Base-by-base conservation (phyloP, 2,888 invertebrate genomes). In the Imbricaverruca yamaguchii region DNA sequence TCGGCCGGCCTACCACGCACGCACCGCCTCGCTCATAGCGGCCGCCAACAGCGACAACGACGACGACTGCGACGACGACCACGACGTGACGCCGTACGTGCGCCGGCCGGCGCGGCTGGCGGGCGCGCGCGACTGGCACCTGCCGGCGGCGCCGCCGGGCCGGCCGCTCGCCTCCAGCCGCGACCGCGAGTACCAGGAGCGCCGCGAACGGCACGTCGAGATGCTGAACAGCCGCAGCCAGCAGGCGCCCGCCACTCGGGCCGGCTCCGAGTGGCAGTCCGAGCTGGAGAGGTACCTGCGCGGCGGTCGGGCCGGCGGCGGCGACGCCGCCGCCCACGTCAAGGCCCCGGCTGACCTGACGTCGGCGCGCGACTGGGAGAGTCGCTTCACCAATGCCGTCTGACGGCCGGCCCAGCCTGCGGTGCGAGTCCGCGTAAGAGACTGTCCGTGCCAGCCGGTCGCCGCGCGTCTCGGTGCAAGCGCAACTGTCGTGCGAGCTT, bases 51-150 rank as follows among this genome's bases (percentile, higher is more conserved):
- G 18, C 55, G 53, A 53, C 53, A 10, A 21, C 74, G 55, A 74
- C 18, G 55, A 74, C 55, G 18, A 12, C 74, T 53, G 55, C 74
- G 53, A 53, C 74, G 55, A 55, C 53, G 74, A 74, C 18, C 10
- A 74, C 55, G 74, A 74, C 55, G 21, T 74, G 53, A 74, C 74
- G 53, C 74, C 74, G 74, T 74, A 74, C 74, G 55, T 74, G 74
- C 74, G 74, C 74, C 74, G 74, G 74, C 53, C 53, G 18, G 21
- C 55, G 53, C 53, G 55, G 53, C 53, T 55, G 74, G 21, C 55
- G 55, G 55, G 74, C 53, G 53, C 69, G 39, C 69, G 69, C 39
- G 69, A 69, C 69, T 69, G 69, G 69, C 0, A 15, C 53, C 21
- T 11, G 21, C 15, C 53, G 55, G 53, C 55, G 55, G 74, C 74